Evolutionary conservation across 1,140 invertebrate genomes (phyloP), one percentile per base, ranked within the genome.

Genomic region (Helicoverpa zea): DNA sequence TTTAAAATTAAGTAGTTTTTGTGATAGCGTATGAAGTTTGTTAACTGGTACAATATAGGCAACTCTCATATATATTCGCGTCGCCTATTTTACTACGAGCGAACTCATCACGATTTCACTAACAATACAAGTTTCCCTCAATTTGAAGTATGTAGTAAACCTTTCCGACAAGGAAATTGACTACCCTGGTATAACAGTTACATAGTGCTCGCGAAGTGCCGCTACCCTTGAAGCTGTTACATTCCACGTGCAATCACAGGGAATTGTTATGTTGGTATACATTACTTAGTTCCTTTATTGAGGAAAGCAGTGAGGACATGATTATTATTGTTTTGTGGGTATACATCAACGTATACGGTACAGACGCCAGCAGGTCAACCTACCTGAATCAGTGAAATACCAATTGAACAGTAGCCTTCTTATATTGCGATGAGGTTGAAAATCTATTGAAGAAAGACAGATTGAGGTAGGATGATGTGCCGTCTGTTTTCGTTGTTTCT

Each of bases 121-220:
- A 61, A 61, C 23, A 61, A 61, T 61, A 13, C 58, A 30, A 11
- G 18, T 18, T 13, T 13, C 29, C 14, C 23, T 30, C 11, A 61
- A 30, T 61, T 14, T 30, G 11, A 30, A 61, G 11, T 14, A 30
- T 30, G 23, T 4, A 61, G 23, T 61, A 61, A 59, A 61, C 58
- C 58, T 30, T 61, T 61, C 23, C 58, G 58, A 29, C 58, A 10
- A 61, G 12, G 58, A 61, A 61, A 61, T 61, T 61, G 58, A 61
- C 23, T 30, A 61, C 58, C 58, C 56, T 12, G 56, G 18, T 0
- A 16, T 56, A 56, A 58, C 10, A 58, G 56, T 58, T 58, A 10
- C 3, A 54, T 54, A 58, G 16, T 58, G 35, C 18, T 58, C 56
- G 16, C 56, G 56, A 23, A 58, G 56, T 29, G 29, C 12, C 58